A percentile compares a stretch with the other conserved stretches of the same genome.
These are phyloP conservation scores for Saccostrea glomerata DNA, from an alignment of 1,140 invertebrate species.

Conservation along the genomic window DNA sequence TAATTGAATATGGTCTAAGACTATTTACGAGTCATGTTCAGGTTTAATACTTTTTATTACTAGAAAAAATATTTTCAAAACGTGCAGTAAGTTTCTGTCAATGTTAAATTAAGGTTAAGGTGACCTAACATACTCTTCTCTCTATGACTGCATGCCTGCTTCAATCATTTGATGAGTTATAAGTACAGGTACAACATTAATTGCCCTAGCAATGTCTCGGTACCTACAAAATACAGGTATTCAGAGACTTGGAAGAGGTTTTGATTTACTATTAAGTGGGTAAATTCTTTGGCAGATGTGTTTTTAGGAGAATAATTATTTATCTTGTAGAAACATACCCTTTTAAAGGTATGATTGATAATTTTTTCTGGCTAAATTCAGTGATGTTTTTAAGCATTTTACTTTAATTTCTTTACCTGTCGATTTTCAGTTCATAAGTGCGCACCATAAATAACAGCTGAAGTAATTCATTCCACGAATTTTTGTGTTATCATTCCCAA, in stretches of 20 bases:
- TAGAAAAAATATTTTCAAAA: too few species aligned
- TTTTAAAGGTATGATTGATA: background rate
- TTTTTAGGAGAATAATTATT: background rate
- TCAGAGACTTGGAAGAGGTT: background rate
- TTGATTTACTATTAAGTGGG: slow-evolving; percentile 22
- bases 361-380: too few species aligned
- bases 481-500: background rate
- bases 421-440: background rate
- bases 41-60: too few species aligned
- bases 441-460: slow-evolving; percentile 13
- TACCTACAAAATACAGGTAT: background rate
- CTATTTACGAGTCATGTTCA: too few species aligned
- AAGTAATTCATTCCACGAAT: background rate
- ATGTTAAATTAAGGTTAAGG: too few species aligned
- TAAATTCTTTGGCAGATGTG: background rate
- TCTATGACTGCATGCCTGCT: too few species aligned
- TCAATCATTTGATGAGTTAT: too few species aligned
- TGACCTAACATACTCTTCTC: too few species aligned
- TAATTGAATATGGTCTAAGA: too few species aligned
- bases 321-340: background rate
- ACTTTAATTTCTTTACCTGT: background rate
- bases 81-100: too few species aligned
- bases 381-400: background rate
- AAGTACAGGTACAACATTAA: too few species aligned
- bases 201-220: too few species aligned